Conservation (phyloP, 2,888 invertebrate genomes). For the Sacculina carcini region DNA sequence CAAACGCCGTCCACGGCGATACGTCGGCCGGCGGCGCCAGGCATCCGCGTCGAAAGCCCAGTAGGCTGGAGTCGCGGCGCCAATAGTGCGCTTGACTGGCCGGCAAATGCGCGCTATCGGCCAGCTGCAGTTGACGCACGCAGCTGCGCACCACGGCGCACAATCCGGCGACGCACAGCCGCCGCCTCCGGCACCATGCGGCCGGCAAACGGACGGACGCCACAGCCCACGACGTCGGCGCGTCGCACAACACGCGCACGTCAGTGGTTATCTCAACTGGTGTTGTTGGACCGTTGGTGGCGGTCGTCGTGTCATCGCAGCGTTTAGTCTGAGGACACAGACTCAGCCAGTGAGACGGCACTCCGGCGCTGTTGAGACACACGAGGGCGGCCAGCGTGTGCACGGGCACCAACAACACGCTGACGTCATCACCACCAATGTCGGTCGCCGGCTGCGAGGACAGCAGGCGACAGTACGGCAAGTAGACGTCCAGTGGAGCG, state of each 20-base stretch:
- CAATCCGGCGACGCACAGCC: constrained; percentile 42
- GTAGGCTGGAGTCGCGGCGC: constrained; percentile 19
- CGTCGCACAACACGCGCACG: neutral
- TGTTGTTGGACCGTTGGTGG: no score
- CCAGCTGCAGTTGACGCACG: constrained; percentile 19
- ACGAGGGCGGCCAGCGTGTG: neutral
- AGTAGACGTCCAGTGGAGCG: neutral
- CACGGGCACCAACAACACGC: neutral
- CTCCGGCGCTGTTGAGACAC: neutral
- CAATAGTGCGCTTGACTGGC: neutral
- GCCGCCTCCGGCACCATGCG: constrained; percentile 26
- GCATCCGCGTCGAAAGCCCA: constrained; percentile 55
- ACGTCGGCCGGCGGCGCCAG: constrained; percentile 55
- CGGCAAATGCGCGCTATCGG: neutral
- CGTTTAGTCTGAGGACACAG: no score
- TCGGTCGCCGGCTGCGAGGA: no score
- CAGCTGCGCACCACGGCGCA: constrained; percentile 42
- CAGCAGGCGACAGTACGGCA: no score
- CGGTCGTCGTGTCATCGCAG: no score
- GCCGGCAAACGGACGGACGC: constrained; percentile 29
- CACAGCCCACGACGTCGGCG: neutral
- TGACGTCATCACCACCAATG: no score
- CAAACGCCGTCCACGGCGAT: constrained; percentile 73
- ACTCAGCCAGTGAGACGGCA: neutral
- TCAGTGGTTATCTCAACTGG: no score